These are phyloP conservation scores for Entomobrya proxima DNA, from an alignment of 2,888 invertebrate species.

Conservation along the genomic window DNA sequence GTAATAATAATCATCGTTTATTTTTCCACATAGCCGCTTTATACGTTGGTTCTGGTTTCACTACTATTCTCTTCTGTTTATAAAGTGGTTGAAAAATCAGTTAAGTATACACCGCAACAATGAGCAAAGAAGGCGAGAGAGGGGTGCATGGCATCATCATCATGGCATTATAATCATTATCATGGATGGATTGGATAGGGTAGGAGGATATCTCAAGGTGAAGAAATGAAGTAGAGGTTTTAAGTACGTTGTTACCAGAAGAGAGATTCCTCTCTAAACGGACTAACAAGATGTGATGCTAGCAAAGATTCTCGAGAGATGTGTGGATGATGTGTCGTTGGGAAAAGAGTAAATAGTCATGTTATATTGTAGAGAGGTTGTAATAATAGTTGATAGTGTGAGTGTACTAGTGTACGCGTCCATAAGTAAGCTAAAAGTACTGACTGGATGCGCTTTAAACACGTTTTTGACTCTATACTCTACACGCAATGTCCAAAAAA, in stretches of 20 bases:
- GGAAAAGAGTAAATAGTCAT: background rate
- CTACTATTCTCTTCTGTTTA: too few relatives aligned
- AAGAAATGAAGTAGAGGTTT: slow-evolving; percentile 36
- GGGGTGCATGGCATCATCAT: background rate
- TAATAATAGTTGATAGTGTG: background rate
- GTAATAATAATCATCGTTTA: background rate
- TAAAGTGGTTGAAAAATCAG: background rate
- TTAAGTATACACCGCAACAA: background rate
- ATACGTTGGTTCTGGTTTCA: too few relatives aligned
- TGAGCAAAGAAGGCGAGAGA: too few relatives aligned
- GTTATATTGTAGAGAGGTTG: background rate
- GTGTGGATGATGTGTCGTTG: background rate
- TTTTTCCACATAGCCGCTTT: too few relatives aligned
- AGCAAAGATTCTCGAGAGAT: background rate
- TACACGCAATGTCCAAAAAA: background rate
- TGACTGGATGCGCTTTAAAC: slow-evolving; percentile 40
- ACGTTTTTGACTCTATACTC: slow-evolving; percentile 23
- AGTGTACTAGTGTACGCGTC: background rate
- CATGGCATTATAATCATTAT: too few relatives aligned
- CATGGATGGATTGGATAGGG: background rate
- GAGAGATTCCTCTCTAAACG: background rate
- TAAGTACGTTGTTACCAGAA: slow-evolving; percentile 1
- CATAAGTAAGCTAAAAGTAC: background rate
- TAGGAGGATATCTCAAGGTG: slow-evolving; percentile 40
- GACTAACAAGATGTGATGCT: background rate